Percentiles rank a stretch among this genome's conserved stretches.
Evolutionary conservation across 2,113 vertebrate species (phyloP).

Genomic region (Xerus inauris): DNA sequence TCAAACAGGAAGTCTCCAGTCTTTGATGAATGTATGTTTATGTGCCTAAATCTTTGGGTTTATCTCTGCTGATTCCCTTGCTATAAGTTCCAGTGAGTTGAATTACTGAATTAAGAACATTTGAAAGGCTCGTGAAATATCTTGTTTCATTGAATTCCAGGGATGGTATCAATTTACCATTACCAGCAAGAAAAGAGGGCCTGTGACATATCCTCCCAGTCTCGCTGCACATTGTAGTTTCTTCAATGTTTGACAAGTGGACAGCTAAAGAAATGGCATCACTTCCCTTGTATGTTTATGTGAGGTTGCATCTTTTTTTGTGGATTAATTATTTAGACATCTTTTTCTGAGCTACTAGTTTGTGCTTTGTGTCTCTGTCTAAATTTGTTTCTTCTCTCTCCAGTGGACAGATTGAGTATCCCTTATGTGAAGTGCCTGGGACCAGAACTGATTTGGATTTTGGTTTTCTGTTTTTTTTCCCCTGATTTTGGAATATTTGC

Average conservation of each 20-base stretch:
- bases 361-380: not conserved
- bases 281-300: not conserved
- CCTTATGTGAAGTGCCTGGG: not conserved
- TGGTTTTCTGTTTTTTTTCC: not conserved
- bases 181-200: not conserved
- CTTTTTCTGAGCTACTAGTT: not conserved
- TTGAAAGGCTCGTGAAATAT: not conserved
- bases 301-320: not conserved
- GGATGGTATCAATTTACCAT: not conserved
- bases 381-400: not conserved
- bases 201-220: accelerated
- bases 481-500: not conserved
- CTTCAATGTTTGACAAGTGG: not conserved
- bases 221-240: accelerated
- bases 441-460: not conserved
- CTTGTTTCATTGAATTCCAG: not conserved
- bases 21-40: not conserved
- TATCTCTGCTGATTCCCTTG: not conserved
- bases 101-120: not conserved
- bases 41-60: not conserved
- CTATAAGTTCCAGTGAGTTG: not conserved
- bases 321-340: not conserved
- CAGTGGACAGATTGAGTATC: not conserved
- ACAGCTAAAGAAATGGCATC: not conserved
- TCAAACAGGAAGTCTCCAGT: not conserved